Conservation (phyloP, 2,888 invertebrate genomes). For the Scrobipalpa costella region DNA sequence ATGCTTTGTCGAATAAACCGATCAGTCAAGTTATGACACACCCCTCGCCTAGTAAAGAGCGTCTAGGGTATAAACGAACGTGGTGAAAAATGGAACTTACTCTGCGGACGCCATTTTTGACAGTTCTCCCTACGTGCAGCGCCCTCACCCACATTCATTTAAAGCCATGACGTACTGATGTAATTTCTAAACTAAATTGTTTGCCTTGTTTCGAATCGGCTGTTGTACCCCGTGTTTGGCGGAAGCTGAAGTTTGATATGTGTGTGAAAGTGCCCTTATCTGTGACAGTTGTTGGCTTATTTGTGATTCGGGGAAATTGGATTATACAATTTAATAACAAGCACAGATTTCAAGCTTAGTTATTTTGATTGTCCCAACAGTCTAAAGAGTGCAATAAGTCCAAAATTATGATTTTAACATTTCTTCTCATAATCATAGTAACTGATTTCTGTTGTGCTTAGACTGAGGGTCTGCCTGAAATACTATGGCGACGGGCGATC, state of each 20-base stretch:
- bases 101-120: too few relatives aligned
- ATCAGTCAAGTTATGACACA: constrained; percentile 55
- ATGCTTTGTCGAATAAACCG: constrained; percentile 53
- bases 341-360: background rate
- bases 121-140: too few relatives aligned
- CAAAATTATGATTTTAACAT: too few relatives aligned
- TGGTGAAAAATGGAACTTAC: too few relatives aligned
- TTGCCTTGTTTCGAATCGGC: constrained; percentile 47
- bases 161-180: background rate
- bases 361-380: too few relatives aligned
- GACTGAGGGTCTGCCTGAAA: too few relatives aligned
- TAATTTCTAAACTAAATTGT: constrained; percentile 52
- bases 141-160: too few relatives aligned
- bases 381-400: too few relatives aligned
- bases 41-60: constrained; percentile 34
- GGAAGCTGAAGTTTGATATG: constrained; percentile 20
- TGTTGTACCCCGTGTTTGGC: constrained; percentile 11
- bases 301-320: background rate
- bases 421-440: too few relatives aligned
- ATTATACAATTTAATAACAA: background rate
- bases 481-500: too few relatives aligned
- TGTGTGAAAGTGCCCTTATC: constrained; percentile 25
- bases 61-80: too few relatives aligned
- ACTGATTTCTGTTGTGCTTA: too few relatives aligned
- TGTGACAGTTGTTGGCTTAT: background rate